A percentile compares a stretch with the other conserved stretches of the same genome.
phyloP scores from a whole-genome alignment of 1,140 invertebrate genomes.

The Cotesia glomerata region DNA sequence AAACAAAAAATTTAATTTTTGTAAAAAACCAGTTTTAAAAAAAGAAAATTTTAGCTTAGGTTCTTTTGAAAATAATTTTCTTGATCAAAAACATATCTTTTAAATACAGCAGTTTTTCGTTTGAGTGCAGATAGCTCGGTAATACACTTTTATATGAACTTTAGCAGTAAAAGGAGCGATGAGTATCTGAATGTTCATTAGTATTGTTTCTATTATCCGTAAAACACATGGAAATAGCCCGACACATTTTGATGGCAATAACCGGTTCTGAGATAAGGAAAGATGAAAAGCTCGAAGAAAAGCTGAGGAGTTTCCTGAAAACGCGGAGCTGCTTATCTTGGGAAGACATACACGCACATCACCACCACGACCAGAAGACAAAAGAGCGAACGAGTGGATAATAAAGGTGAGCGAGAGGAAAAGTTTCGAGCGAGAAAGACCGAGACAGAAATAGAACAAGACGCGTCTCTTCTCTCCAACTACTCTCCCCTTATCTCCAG shows the following conservation, averaged over 20 bases:
- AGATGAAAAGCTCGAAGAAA: background rate
- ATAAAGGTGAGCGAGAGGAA: background rate
- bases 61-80: too few relatives aligned
- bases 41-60: too few relatives aligned
- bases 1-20: too few relatives aligned
- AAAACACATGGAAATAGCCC: background rate
- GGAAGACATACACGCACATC: constrained; percentile 21
- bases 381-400: background rate
- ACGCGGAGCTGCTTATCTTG: constrained; percentile 12
- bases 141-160: too few relatives aligned
- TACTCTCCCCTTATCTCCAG: constrained; percentile 13
- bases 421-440: background rate
- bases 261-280: background rate
- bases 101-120: too few relatives aligned
- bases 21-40: too few relatives aligned
- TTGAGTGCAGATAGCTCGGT: too few relatives aligned
- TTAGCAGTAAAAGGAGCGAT: too few relatives aligned
- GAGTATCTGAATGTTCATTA: too few relatives aligned
- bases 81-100: too few relatives aligned
- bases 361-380: background rate
- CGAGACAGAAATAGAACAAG: background rate
- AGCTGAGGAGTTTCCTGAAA: background rate
- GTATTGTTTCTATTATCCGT: too few relatives aligned
- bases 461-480: background rate
- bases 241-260: background rate